Base-by-base conservation (phyloP, 1,140 invertebrate species). In the Odontomachus brunneus region DNA sequence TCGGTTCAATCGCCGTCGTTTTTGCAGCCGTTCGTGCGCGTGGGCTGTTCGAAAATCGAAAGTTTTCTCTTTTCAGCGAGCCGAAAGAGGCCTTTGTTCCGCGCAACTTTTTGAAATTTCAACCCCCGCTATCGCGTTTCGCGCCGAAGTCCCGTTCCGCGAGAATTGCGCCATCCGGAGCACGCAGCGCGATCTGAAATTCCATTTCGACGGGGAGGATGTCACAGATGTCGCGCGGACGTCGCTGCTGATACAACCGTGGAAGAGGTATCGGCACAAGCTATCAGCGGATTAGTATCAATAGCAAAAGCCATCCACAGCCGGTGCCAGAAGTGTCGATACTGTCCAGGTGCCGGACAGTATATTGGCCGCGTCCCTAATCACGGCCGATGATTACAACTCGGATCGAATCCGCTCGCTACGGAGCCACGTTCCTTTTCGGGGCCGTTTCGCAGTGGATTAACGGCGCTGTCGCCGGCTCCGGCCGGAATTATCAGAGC, bases 331-430 rank as follows among this genome's bases (percentile, higher is more conserved):
- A 57, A 66, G 17, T 69, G 53, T 80, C 51, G 75, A 80, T 69
- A 26, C n/a, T 69, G 63, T 80, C 75, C 69, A 80, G 69, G 33
- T 26, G 65, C 22, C 51, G 65, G 22, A n/a, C n/a, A 48, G 38
- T 78, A 69, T 67, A 67, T 67, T 49, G 65, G 65, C 22, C 24
- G 17, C 24, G 33, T 69, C 63, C 33, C 51, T 80, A 80, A 80
- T 80, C 75, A 57, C 51, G 53, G 9, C 38, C 51, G 65, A 78
- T 57, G 29, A 80, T 80, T 80, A 49, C 51, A 78, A 55, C 33
- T 33, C 65, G 33, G 49, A 65, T 33, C 59, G 44, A 26, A 76
- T 76, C 51, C 60, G 65, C 57, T 53, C 74, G 26, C 60, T 76
- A 15, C 51, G 49, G 24, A 33, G 63, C 5, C n/a, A 5, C 65